Percentiles rank a stretch among this genome's conserved stretches.
These are phyloP conservation scores for Drosophila diplacantha DNA, from an alignment of 2,888 invertebrate genomes.

Conservation along the genomic window DNA sequence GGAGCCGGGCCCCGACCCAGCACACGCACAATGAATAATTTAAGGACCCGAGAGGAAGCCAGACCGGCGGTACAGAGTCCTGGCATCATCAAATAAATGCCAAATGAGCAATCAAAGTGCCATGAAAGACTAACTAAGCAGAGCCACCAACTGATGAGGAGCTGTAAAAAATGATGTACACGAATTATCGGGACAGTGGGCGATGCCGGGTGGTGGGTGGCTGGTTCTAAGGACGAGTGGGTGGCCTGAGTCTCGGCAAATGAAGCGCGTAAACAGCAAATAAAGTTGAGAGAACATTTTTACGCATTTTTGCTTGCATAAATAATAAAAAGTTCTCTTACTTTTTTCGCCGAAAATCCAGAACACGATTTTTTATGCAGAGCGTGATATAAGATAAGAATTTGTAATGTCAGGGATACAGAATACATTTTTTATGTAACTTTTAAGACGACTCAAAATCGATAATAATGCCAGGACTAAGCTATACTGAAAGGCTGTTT, in stretches of 20 bases:
- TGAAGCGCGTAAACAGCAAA: conserved; percentile 68
- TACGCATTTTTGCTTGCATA: conserved; percentile 49
- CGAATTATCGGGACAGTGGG: conserved; percentile 53
- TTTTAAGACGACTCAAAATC: neutral
- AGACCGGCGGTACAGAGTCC: conserved; percentile 11
- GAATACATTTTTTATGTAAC: neutral
- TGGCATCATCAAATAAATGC: conserved; percentile 70
- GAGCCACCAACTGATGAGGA: conserved; percentile 53
- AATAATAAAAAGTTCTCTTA: conserved; percentile 41
- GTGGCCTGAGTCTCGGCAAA: conserved; percentile 34
- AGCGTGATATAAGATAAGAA: conserved; percentile 3
- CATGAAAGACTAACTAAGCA: conserved; percentile 70
- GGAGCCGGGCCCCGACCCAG: conserved; percentile 8
- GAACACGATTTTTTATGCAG: conserved; percentile 1
- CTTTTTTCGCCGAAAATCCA: conserved; percentile 1
- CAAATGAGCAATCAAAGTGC: conserved; percentile 74
- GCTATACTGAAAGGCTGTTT: neutral
- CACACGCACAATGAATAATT: conserved; percentile 68
- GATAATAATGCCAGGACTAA: neutral
- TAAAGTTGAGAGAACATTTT: conserved; percentile 49
- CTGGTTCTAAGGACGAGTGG: conserved; percentile 5
- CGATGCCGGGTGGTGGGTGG: neutral
- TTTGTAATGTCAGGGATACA: neutral
- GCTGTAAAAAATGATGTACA: conserved; percentile 68
- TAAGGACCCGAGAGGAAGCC: conserved; percentile 39